phyloP scores from a whole-genome alignment of 2,113 vertebrate species.

The Paradisaea rubra region DNA sequence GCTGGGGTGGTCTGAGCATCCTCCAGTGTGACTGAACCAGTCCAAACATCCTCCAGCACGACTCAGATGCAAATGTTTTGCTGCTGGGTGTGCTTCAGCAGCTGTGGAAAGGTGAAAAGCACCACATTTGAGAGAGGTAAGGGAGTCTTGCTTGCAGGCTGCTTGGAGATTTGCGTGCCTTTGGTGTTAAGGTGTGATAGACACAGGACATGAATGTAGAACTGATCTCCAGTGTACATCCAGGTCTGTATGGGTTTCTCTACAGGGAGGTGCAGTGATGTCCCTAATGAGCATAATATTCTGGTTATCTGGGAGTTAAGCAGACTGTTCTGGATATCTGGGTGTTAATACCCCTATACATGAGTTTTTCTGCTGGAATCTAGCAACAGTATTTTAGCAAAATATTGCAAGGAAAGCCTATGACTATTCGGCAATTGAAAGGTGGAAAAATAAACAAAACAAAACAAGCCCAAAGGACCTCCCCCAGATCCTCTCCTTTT shows the following conservation, averaged over 20 bases:
- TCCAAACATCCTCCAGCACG: fast-evolving
- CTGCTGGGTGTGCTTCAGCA: not conserved
- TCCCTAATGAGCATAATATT: not conserved
- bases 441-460: not conserved
- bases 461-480: not conserved
- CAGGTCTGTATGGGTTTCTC: not conserved
- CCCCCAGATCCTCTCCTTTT: not conserved
- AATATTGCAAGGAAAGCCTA: not conserved
- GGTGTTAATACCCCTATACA: not conserved
- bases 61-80: not conserved
- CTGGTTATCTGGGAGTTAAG: not conserved
- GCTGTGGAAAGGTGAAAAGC: not conserved
- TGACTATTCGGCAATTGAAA: not conserved
- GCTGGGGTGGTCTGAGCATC: not conserved
- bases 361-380: not conserved
- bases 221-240: not conserved
- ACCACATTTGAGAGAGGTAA: not conserved
- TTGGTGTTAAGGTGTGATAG: not conserved
- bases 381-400: not conserved
- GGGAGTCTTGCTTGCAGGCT: not conserved
- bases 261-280: not conserved
- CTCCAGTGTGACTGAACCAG: fast-evolving
- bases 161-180: not conserved
- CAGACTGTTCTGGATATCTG: not conserved
- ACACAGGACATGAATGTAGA: not conserved